Evolutionary conservation across 2,113 vertebrate genomes (phyloP), one percentile per base, ranked within the genome.

Genomic region (Athene noctua): DNA sequence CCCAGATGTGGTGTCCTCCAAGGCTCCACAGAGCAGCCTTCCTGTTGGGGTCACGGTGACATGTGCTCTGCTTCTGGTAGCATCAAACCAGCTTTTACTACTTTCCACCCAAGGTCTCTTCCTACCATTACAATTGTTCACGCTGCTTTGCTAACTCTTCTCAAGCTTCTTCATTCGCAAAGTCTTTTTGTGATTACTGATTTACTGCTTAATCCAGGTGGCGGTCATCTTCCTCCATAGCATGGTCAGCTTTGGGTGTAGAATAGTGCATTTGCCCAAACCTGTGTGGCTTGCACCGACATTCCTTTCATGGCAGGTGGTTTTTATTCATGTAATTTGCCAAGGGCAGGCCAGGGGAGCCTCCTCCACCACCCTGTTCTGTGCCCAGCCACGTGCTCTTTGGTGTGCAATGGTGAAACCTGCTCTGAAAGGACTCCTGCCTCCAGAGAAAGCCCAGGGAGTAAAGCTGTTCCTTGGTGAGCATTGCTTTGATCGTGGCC

Each of bases 281-380:
- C 9, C 19, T 4, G 0, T 0, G 3, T 27, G 26, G 3, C 5
- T n/a, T 34, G 11, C 6, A 27, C 26, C 12, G 3, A 2, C 0
- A 0, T 42, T 59, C 17, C n/a, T 22, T n/a, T 54, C 0, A 0
- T 18, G 11, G 4, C 0, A 0, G 15, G 15, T 61, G 26, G 26
- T 20, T 68, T 55, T 26, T 34, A 26, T 27, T 25, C 34, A 22
- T 1, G 1, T 7, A 3, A 2, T 17, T 36, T 55, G 15, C 36
- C 17, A 15, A 59, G 27, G 12, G 29, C 16, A 38, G 38, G 16
- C 15, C 3, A 7, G 27, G 11, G 52, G 6, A 58, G 0, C 4
- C 21, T 16, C 11, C 7, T n/a, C 34, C 6, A 10, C 19, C 19
- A 18, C 20, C 13, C 2, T 10, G 22, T 85, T 34, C 73, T 51